Conservation (phyloP, 2,113 vertebrate genomes). For the mouse (Mus musculus) region DNA sequence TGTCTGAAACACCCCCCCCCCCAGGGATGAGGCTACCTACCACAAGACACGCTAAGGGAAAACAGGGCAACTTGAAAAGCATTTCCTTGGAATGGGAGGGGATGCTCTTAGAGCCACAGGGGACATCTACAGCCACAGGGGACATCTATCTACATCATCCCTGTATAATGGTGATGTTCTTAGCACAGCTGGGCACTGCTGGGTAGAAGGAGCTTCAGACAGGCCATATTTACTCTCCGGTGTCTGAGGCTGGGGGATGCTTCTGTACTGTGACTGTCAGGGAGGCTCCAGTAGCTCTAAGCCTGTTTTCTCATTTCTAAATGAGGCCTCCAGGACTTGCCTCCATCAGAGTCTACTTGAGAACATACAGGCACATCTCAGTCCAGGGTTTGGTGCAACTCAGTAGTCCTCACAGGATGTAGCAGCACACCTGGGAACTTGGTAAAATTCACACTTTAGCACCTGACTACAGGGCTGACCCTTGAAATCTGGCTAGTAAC, state of each 20-base stretch:
- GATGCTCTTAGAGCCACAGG: neutral
- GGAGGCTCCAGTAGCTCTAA: neutral
- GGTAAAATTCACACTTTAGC: neutral
- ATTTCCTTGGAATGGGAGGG: neutral
- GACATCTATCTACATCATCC: no score
- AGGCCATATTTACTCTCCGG: neutral
- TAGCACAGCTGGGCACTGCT: neutral
- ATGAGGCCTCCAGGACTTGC: neutral
- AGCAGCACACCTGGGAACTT: neutral
- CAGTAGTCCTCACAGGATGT: neutral
- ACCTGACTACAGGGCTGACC: neutral
- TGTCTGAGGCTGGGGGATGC: neutral
- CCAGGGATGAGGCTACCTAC: neutral
- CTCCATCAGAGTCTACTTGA: neutral
- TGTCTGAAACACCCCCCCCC: neutral
- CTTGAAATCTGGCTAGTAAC: neutral
- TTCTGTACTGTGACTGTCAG: neutral
- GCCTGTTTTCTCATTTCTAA: neutral
- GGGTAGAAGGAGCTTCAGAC: neutral
- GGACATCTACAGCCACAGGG: fast-evolving
- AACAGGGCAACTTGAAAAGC: neutral
- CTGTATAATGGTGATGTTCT: fast-evolving
- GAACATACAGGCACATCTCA: neutral
- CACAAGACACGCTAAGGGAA: neutral
- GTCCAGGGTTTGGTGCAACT: no score